Conservation (phyloP, 2,797 vertebrate genomes). For the Halcyon chelicuti region DNA sequence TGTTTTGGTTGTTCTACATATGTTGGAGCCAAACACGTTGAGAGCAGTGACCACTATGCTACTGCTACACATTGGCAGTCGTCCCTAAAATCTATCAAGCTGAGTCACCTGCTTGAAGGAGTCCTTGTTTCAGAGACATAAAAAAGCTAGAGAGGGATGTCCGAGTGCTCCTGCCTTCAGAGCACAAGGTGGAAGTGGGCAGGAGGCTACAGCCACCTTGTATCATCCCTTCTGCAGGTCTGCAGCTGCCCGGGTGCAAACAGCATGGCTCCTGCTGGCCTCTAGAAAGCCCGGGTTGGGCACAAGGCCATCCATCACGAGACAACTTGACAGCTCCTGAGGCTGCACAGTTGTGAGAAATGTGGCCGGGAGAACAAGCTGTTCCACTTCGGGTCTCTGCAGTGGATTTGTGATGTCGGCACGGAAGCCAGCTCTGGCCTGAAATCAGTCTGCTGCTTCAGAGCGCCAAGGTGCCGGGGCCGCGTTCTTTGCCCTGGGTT, state of each 20-base stretch:
- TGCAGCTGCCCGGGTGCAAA: background rate
- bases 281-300: background rate
- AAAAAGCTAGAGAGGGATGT: background rate
- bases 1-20: background rate
- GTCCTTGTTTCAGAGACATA: background rate
- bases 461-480: background rate
- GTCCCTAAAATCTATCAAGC: background rate
- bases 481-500: background rate
- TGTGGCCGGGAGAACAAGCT: background rate
- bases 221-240: background rate
- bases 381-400: constrained; percentile 36
- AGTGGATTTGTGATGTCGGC: background rate
- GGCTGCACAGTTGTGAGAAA: background rate
- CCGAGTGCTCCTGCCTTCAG: background rate
- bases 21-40: background rate
- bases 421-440: constrained; percentile 25
- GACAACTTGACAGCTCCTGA: background rate
- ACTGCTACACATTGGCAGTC: background rate
- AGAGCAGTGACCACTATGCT: background rate
- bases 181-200: background rate
- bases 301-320: background rate
- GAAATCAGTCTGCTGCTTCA: background rate
- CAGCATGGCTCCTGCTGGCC: background rate
- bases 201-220: background rate
- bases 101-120: background rate